Evolutionary conservation across 2,888 invertebrate species (phyloP), one percentile per base, ranked within the genome.

Genomic region (Anthoptus insignis): DNA sequence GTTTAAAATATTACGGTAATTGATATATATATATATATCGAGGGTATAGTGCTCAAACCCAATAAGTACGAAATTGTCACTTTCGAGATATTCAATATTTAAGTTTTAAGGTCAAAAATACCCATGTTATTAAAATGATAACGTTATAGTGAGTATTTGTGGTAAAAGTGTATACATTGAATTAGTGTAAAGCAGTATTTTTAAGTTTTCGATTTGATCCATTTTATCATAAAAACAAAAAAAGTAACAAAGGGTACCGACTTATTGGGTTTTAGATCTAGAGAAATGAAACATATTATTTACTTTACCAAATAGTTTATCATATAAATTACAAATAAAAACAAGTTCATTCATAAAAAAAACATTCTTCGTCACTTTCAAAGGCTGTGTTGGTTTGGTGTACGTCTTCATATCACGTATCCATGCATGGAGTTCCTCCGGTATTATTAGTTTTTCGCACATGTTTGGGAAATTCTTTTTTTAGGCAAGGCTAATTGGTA

Each of bases 61-160:
- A 42, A 42, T 42, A 42, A 42, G 42, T 39, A 39, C 39, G 9
- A 39, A 39, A 39, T 39, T 39, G 39, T 16, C n/a, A 47, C 47
- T 47, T 47, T 14, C 47, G 22, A 47, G 21, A 47, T 47, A 47
- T 22, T 47, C 47, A 47, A 22, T 22, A 47, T 47, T 47, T 47
- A 47, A 47, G 47, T 47, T 47, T 47, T 47, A 22, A 47, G 47
- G 47, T 47, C 47, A 47, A 47, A 47, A 47, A 21, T 47, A 47
- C 21, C 22, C n/a, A 47, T 47, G 22, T 21, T 47, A 47, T 47
- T 42, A 42, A 49, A 49, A 14, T 22, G 24, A 49, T 49, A 49
- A 24, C 49, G 49, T 49, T 49, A 49, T 49, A 49, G 24, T 49
- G 49, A 22, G 49, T 49, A n/a, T 49, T 49, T 49, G 49, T 49